Base-by-base conservation (phyloP, 2,888 invertebrate species). In the Pristionchus maxplancki region DNA sequence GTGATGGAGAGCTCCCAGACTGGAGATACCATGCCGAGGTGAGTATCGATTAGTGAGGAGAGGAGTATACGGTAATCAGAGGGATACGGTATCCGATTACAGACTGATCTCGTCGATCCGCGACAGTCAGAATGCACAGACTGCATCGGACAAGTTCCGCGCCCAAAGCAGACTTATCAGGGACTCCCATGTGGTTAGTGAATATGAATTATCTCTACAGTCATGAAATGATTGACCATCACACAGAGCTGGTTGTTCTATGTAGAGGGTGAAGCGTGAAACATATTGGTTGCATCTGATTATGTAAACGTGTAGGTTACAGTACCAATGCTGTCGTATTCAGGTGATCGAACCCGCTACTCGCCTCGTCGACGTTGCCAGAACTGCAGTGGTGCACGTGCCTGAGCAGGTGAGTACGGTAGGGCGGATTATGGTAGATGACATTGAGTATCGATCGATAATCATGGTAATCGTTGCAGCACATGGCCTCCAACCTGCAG, bases 341-440 rank as follows among this genome's bases (percentile, higher is more conserved):
- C 84, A 90, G 84, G 81, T 90, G 40, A 90, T 95, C 9, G 92
- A 95, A 93, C 95, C 95, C 28, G 95, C 95, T 40, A 94, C 95
- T 62, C 96, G 97, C 91, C 96, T 97, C 89, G 96, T 97, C 0
- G 96, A 97, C 90, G 97, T 97, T 0, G 96, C 97, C 0, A 96
- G 97, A 91, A 96, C 97, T 0, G 97, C 97, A 4, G 96, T 97
- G 89, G 98, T 98, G 0, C 97, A 97, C 0, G 96, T 98, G 0
- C 95, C 96, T 1, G 97, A 97, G 94, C 97, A 97, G 90, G 74
- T 34, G 64, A 64, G 64, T 31, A 67, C 58, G 58, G 58, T 58
- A 17, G 89, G n/a, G 44, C 0, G 34, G 20, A 48, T 71, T 78
- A 78, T 44, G 44, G 78, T 78, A 78, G n/a, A n/a, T n/a, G n/a